Percentiles rank a stretch among this genome's conserved stretches.
Conservation (phyloP, 2,113 vertebrate genomes). For the Hoplias malabaricus region DNA sequence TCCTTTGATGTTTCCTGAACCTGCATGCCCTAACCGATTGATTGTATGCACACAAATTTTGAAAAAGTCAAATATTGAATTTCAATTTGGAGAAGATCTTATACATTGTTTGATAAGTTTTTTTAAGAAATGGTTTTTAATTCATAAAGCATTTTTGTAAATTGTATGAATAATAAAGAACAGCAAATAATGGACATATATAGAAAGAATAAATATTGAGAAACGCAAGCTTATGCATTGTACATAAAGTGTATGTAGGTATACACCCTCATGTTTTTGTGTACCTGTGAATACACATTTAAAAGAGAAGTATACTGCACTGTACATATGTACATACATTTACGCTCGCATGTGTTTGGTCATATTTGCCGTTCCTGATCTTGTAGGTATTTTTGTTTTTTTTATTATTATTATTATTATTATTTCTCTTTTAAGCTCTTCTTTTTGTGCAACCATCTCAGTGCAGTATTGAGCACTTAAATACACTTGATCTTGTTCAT, state of each 20-base stretch:
- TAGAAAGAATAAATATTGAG: constrained; percentile 76
- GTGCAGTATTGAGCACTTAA: constrained; percentile 98
- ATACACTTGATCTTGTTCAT: constrained; percentile 98
- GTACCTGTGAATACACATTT: constrained; percentile 70
- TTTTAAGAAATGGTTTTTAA: constrained; percentile 99
- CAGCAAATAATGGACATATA: constrained; percentile 84
- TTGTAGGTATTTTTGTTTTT: constrained; percentile 86
- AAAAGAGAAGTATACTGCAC: constrained; percentile 76
- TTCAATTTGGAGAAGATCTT: constrained; percentile 97
- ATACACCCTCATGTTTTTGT: constrained; percentile 53
- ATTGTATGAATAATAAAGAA: constrained; percentile 87
- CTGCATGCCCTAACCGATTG: constrained; percentile 98
- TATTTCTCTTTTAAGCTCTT: constrained; percentile 84
- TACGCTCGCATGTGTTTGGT: constrained; percentile 95
- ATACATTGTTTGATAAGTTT: constrained; percentile 99
- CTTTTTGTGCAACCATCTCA: constrained; percentile 95
- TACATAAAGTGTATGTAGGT: constrained; percentile 75
- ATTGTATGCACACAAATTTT: constrained; percentile 99
- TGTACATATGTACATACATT: constrained; percentile 82
- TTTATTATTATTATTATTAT: constrained; percentile 69
- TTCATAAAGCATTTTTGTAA: constrained; percentile 99
- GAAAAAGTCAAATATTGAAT: constrained; percentile 95
- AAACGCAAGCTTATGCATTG: constrained; percentile 80
- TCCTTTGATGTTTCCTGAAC: constrained; percentile 66
- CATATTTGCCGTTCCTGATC: constrained; percentile 97